Conservation (phyloP, 2,113 vertebrate genomes). For the Vidua macroura region DNA sequence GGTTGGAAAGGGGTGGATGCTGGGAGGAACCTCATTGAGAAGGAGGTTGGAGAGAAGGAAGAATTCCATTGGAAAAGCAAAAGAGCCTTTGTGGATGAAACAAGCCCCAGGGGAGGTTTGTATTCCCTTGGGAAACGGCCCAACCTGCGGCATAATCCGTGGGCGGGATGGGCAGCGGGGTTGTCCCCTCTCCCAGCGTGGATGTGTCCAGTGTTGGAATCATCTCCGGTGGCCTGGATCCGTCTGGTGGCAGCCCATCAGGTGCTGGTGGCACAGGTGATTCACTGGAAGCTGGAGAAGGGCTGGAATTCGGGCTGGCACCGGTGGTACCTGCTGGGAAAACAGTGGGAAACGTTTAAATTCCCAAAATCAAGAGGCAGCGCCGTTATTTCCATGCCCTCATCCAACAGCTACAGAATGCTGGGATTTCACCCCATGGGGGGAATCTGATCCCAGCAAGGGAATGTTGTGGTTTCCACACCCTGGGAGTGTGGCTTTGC, state of each 20-base stretch:
- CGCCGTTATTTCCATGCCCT: accelerated
- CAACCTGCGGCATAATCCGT: neutral
- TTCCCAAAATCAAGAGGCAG: accelerated
- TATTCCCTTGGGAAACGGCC: accelerated
- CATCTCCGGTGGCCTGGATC: accelerated
- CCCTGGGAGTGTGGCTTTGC: neutral
- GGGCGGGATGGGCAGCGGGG: accelerated
- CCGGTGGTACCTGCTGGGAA: neutral
- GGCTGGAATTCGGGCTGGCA: accelerated
- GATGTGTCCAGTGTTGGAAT: neutral
- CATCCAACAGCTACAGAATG: accelerated
- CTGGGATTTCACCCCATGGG: neutral
- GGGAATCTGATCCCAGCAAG: accelerated
- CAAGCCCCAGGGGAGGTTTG: accelerated
- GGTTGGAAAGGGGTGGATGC: neutral
- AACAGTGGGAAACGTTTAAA: accelerated
- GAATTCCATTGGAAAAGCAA: neutral
- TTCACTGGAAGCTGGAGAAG: neutral
- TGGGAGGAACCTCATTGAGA: neutral
- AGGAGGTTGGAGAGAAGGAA: neutral
- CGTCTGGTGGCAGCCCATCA: neutral
- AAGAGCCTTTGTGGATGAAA: neutral
- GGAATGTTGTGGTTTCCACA: neutral
- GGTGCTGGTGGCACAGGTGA: neutral
- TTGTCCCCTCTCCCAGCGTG: neutral